Evolutionary conservation across 2,113 vertebrate genomes (phyloP).

Genomic region (Tonatia bakeri): DNA sequence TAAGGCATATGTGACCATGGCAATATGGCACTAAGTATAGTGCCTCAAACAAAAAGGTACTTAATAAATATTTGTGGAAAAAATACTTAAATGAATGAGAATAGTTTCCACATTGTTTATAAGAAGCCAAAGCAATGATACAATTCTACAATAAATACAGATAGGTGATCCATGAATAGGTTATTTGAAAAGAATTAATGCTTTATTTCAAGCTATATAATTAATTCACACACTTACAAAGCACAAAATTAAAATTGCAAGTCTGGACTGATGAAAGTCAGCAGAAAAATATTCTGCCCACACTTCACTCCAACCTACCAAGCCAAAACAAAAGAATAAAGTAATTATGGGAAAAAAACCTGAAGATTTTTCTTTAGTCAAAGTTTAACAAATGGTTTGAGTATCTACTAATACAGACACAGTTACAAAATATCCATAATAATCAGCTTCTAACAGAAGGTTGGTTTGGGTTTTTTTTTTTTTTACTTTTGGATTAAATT

Average conservation of each 20-base stretch:
- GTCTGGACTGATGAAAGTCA: neutral
- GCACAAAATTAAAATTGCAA: neutral
- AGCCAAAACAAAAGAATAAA: neutral
- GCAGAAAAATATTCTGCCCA: neutral
- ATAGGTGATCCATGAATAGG: neutral
- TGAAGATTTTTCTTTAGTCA: neutral
- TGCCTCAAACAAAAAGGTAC: neutral
- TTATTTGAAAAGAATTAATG: neutral
- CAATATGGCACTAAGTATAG: neutral
- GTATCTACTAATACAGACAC: neutral
- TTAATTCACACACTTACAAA: neutral
- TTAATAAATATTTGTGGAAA: neutral
- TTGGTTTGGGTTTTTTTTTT: neutral
- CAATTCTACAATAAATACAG: neutral
- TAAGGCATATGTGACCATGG: neutral
- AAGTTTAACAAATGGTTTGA: slow-evolving; percentile 32
- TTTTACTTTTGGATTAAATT: slow-evolving; percentile 22
- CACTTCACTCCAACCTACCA: neutral
- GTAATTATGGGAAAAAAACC: neutral
- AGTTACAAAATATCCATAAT: neutral
- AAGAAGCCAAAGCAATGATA: neutral
- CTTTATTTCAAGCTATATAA: neutral
- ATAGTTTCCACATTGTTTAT: neutral
- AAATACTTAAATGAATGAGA: neutral
- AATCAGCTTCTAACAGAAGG: neutral